phyloP scores from a whole-genome alignment of 2,797 vertebrate genomes.

The Manis javanica region DNA sequence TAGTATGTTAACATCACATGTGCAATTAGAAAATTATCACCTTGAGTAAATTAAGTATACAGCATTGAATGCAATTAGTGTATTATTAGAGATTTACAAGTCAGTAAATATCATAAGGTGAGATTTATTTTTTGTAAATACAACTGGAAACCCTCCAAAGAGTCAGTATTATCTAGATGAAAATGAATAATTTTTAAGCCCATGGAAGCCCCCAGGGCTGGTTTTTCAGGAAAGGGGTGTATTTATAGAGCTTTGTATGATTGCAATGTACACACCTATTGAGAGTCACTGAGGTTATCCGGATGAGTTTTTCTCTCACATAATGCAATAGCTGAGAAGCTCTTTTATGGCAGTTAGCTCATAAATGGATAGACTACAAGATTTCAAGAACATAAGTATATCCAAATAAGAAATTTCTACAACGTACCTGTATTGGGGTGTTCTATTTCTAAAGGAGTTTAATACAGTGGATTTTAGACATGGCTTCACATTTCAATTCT shows the following conservation, averaged over 20 bases:
- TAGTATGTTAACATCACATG: constrained; percentile 46
- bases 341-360: background rate
- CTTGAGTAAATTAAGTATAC: constrained; percentile 70
- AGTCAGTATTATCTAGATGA: constrained; percentile 1
- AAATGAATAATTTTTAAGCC: constrained; percentile 5
- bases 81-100: constrained; percentile 66
- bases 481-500: background rate
- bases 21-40: constrained; percentile 69
- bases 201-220: background rate
- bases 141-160: constrained; percentile 48
- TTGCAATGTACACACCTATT: background rate
- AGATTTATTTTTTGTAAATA: constrained; percentile 48
- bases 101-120: constrained; percentile 56
- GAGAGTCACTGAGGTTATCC: background rate
- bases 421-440: background rate
- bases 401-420: background rate
- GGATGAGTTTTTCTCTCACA: background rate
- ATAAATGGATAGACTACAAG: background rate
- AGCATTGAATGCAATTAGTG: constrained; percentile 53
- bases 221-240: background rate
- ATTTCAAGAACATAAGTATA: background rate
- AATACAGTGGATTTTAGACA: background rate
- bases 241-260: background rate
- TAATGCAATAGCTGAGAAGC: background rate
- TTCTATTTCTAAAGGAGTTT: constrained; percentile 15